Evolutionary conservation across 2,888 invertebrate genomes (phyloP), one percentile per base, ranked within the genome.

Genomic region (Clepsis dumicolana): DNA sequence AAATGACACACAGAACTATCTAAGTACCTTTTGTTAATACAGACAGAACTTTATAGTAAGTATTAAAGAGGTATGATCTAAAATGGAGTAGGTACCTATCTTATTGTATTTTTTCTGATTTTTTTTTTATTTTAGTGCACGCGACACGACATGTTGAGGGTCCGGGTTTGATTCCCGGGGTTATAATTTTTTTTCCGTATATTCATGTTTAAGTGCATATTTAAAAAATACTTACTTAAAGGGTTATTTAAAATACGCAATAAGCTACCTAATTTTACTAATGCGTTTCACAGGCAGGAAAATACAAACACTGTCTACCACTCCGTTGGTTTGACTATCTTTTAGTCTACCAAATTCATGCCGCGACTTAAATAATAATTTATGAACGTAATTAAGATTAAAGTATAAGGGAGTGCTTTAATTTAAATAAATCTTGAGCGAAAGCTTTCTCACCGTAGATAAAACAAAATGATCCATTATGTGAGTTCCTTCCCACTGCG

Each of bases 241-340:
- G n/a, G n/a, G n/a, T n/a, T n/a, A n/a, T n/a, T 4, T 48, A 10
- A 12, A 4, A n/a, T 4, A 7, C 18, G 48, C 1, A 48, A 48
- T 7, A 48, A 8, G 2, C 21, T 12, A 1, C 48, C 12, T 10
- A 21, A 4, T 48, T 21, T 4, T 48, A 48, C 21, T 21, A 48
- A 12, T 21, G 5, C 21, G 12, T 21, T 21, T 21, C 8, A 41
- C 41, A 48, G 44, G 7, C 8, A 44, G 2, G 2, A 21, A 48
- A 21, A 48, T 48, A 48, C 4, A 21, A 18, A 16, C 4, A 18
- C 16, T 16, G 16, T 16, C 48, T 21, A 48, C 48, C 48, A 48
- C 48, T 48, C 12, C 48, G 48, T 48, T 12, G 48, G 12, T 48
- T 48, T 21, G 21, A 21, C 48, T 48, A 48, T 48, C 48, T 48